These are phyloP conservation scores for Lepus americanus DNA, from an alignment of 2,113 vertebrate species.

Conservation along the genomic window DNA sequence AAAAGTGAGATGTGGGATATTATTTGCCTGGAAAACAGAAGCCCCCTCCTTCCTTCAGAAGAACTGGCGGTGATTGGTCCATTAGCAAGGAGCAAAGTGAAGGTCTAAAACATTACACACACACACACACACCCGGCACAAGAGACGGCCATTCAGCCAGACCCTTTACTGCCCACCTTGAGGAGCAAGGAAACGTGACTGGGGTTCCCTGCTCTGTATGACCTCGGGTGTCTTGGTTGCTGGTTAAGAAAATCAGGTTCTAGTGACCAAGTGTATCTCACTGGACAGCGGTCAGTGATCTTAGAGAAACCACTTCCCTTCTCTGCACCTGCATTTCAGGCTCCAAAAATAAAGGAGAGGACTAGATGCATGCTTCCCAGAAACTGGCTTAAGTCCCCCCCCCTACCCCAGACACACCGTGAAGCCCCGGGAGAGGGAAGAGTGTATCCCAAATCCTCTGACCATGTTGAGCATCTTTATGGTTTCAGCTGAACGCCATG, in stretches of 20 bases:
- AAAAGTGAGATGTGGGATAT: slow-evolving; percentile 24
- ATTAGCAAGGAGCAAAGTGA: no score
- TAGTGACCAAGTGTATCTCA: not conserved
- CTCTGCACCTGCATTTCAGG: not conserved
- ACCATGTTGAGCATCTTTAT: no score
- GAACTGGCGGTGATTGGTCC: not conserved
- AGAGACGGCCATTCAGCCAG: not conserved
- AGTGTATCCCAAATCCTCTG: not conserved
- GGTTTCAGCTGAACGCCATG: not conserved
- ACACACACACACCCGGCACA: not conserved
- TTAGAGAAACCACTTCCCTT: not conserved
- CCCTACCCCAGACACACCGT: not conserved
- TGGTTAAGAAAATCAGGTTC: slow-evolving; percentile 11
- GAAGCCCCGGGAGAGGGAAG: not conserved
- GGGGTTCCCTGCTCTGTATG: not conserved
- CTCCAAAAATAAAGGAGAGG: not conserved
- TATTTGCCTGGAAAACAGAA: slow-evolving; percentile 33
- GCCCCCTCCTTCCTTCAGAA: not conserved
- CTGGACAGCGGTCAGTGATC: not conserved
- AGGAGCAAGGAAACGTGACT: not conserved
- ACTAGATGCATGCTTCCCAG: not conserved
- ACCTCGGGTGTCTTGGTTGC: slow-evolving; percentile 26
- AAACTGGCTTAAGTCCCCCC: not conserved
- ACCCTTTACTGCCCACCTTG: not conserved
- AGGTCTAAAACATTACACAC: not conserved